phyloP scores from a whole-genome alignment of 1,140 invertebrate genomes.

The Drosophila willistoni region DNA sequence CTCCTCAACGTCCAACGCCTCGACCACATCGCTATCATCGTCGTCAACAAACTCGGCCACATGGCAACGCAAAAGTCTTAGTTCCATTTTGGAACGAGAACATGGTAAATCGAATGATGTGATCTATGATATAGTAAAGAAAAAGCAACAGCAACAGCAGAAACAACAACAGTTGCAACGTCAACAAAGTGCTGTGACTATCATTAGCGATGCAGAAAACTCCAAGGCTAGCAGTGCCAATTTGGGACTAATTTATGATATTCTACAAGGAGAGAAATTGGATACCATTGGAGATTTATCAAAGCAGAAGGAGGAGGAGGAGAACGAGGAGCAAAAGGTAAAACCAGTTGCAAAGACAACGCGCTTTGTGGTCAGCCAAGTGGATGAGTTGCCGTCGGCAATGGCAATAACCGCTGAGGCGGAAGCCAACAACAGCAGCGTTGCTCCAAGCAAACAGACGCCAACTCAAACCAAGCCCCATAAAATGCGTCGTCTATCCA shows the following conservation, averaged over 20 bases:
- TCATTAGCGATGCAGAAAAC: conserved; percentile 2
- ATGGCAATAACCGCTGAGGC: conserved; percentile 1
- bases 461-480: conserved; percentile 50
- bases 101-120: conserved; percentile 45
- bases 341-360: conserved; percentile 54
- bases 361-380: conserved; percentile 79
- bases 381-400: conserved; percentile 53
- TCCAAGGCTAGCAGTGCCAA: conserved; percentile 58
- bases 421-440: neutral
- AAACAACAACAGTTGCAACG: conserved; percentile 6
- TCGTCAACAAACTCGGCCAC: conserved; percentile 22
- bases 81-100: conserved; percentile 67
- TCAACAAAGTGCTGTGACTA: neutral
- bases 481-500: conserved; percentile 80
- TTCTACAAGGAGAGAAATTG: conserved; percentile 76
- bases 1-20: neutral
- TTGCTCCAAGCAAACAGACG: neutral
- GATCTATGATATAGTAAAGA: conserved; percentile 77
- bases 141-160: conserved; percentile 46
- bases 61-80: conserved; percentile 76
- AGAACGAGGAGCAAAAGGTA: neutral
- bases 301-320: neutral
- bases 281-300: conserved; percentile 31
- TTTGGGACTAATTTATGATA: conserved; percentile 79
- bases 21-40: conserved; percentile 4